phyloP scores from a whole-genome alignment of 2,113 vertebrate species.

The Entomyzon cyanotis region DNA sequence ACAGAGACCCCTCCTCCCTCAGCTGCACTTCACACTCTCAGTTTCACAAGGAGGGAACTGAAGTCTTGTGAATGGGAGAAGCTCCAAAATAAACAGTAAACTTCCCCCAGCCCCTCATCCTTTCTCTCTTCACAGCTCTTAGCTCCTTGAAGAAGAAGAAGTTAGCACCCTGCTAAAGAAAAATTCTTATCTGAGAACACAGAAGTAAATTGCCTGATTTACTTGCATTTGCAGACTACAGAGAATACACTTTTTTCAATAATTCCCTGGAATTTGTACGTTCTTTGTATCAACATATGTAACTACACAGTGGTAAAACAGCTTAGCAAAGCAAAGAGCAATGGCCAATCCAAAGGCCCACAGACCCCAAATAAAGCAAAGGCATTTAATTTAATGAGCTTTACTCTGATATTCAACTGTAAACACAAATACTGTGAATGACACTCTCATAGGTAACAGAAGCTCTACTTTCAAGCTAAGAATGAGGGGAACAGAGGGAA shows the following conservation, averaged over 20 bases:
- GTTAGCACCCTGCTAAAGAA: background rate
- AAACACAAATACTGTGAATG: background rate
- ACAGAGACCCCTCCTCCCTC: background rate
- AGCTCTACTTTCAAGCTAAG: background rate
- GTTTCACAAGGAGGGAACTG: background rate
- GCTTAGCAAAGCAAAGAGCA: background rate
- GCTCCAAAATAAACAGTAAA: background rate
- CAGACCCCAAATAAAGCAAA: background rate
- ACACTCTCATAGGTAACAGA: background rate
- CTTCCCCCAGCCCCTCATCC: accelerated
- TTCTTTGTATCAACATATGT: background rate
- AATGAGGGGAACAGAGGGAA: background rate
- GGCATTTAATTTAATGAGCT: background rate
- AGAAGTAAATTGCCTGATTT: background rate
- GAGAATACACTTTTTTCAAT: background rate
- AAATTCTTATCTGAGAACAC: background rate
- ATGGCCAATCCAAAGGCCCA: background rate
- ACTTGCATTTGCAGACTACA: background rate
- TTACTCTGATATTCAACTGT: background rate
- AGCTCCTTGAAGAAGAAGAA: background rate
- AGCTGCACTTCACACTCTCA: background rate
- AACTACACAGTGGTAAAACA: background rate
- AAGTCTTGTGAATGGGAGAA: background rate
- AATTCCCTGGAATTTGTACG: background rate
- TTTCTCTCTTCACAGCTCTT: background rate